A percentile compares a stretch with the other conserved stretches of the same genome.
These are phyloP conservation scores for Ceriagrion tenellum DNA, from an alignment of 2,888 invertebrate genomes.

Conservation along the genomic window DNA sequence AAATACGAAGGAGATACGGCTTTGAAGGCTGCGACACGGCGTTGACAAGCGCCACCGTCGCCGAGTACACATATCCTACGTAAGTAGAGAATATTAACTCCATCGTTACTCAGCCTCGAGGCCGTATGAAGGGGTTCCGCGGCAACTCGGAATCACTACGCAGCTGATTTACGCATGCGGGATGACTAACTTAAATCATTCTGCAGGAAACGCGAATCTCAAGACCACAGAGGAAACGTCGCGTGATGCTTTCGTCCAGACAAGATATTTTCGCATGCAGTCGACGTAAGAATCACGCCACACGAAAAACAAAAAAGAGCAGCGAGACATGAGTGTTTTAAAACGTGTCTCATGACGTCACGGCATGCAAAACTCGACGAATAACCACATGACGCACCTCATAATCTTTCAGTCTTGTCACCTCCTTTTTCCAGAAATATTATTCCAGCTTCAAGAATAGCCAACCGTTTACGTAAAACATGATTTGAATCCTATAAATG, in stretches of 20 bases:
- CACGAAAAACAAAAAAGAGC: not conserved
- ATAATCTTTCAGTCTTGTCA: not conserved
- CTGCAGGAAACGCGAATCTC: not conserved
- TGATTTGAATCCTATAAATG: constrained; percentile 3
- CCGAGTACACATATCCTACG: not conserved
- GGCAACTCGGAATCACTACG: not conserved
- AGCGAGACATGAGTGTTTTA: not conserved
- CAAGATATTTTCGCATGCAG: not conserved
- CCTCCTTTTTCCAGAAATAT: not conserved
- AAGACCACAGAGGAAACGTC: constrained; percentile 1
- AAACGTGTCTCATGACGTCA: not conserved
- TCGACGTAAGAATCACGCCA: not conserved
- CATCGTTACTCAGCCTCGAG: not conserved
- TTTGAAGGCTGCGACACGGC: not conserved
- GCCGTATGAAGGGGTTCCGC: not conserved
- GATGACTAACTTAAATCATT: not conserved
- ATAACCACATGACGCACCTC: not conserved
- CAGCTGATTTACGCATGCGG: not conserved
- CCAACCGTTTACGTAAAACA: not conserved
- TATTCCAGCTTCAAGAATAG: not conserved
- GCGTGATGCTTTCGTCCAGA: not conserved
- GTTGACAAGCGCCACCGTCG: not conserved
- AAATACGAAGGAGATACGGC: not conserved
- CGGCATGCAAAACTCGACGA: not conserved
- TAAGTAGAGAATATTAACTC: not conserved